Percentiles rank a stretch among this genome's conserved stretches.
phyloP scores from a whole-genome alignment of 2,888 invertebrate species.

The Dione juno region DNA sequence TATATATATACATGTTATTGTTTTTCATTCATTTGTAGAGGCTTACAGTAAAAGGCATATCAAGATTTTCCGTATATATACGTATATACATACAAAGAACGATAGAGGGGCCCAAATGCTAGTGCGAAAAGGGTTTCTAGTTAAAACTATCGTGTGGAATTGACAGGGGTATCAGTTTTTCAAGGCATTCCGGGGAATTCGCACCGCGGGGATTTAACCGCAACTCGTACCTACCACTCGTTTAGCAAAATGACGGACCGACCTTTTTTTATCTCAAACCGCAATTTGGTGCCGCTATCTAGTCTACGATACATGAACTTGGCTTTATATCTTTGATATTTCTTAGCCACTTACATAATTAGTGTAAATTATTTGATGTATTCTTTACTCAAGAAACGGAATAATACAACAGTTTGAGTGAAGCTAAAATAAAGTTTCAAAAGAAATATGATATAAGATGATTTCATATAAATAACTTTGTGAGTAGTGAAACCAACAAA shows the following conservation, averaged over 20 bases:
- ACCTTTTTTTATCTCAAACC: conserved; percentile 82
- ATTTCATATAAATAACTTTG: conserved; percentile 24
- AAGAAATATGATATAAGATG: conserved; percentile 23
- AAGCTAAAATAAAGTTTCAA: conserved; percentile 10
- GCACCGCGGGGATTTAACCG: conserved; percentile 58
- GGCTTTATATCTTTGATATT: conserved; percentile 29
- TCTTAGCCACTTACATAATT: conserved; percentile 28
- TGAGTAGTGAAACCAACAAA: conserved; percentile 21
- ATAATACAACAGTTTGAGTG: neutral
- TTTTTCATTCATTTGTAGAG: neutral
- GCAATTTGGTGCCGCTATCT: conserved; percentile 80
- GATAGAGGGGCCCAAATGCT: conserved; percentile 22
- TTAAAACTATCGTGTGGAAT: conserved; percentile 61
- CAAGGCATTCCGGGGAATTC: conserved; percentile 57
- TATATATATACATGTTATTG: too few species aligned
- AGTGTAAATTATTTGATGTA: neutral
- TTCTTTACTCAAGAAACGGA: too few species aligned
- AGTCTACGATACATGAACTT: conserved; percentile 67
- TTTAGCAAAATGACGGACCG: conserved; percentile 80
- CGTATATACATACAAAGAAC: neutral
- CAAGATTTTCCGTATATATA: neutral
- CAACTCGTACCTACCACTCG: conserved; percentile 69
- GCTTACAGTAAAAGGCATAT: neutral
- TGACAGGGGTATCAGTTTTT: conserved; percentile 70
- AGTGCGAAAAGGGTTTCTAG: conserved; percentile 43